These are phyloP conservation scores for Amiota minor DNA, from an alignment of 2,888 invertebrate genomes.

Conservation along the genomic window DNA sequence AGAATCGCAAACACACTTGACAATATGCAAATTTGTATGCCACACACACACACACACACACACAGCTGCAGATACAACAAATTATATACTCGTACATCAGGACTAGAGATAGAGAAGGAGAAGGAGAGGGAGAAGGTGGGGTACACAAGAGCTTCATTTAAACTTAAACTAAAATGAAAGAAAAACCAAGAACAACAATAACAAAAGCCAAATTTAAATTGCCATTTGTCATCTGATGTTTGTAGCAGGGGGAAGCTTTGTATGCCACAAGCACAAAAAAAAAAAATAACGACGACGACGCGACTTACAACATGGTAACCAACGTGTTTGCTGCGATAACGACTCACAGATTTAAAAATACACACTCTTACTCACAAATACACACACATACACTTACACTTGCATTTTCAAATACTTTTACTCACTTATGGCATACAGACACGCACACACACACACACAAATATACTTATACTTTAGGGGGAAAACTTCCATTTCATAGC, in stretches of 20 bases:
- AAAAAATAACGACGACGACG: conserved; percentile 23
- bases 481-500: too few relatives aligned
- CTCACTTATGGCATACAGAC: conserved; percentile 28
- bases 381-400: conserved; percentile 28
- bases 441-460: conserved; percentile 18
- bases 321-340: background rate
- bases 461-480: background rate
- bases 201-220: conserved; percentile 65
- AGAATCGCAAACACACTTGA: conserved; percentile 19
- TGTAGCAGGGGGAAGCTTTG: conserved; percentile 29
- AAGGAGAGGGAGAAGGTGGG: background rate
- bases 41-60: conserved; percentile 32
- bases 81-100: background rate
- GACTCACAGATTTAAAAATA: background rate
- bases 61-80: conserved; percentile 25
- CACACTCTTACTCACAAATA: too few relatives aligned
- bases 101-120: too few relatives aligned
- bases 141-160: background rate
- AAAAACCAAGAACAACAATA: conserved; percentile 39
- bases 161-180: conserved; percentile 53
- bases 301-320: background rate
- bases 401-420: background rate
- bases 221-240: conserved; percentile 57
- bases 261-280: conserved; percentile 27
- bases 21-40: background rate